Evolutionary conservation across 2,888 invertebrate genomes (phyloP), one percentile per base, ranked within the genome.

Genomic region (Apodemia hepburni): DNA sequence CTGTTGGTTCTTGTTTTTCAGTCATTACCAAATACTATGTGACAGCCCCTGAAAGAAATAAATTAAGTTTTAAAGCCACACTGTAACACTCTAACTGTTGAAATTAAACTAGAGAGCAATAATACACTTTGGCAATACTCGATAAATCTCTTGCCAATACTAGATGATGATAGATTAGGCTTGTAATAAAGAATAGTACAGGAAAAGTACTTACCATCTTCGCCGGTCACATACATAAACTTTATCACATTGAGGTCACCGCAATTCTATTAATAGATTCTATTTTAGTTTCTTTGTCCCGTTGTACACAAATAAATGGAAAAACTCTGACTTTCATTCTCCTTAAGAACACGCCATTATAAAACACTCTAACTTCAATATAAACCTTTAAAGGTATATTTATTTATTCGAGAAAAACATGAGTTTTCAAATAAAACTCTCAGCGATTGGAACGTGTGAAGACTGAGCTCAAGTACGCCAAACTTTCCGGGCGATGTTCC

Each of bases 221-320:
- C 74, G 72, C 73, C 71, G 66, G 62, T 61, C 69, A 69, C 74
- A 75, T 73, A 73, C 75, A 77, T 78, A 73, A 79, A 75, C 75
- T 79, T 76, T 75, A 76, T 76, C 75, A 72, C 76, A 83, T 79
- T 80, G 80, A 81, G 82, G 84, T 81, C 84, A 79, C 72, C 76
- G 75, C 74, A 75, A 73, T 76, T 85, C 86, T 88, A 88, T 81
- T 86, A 84, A 84, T 86, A 87, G 85, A 89, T 79, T 89, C 90
- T 91, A 91, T 91, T 89, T 87, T 74, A 66, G 80, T 78, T 76
- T 67, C 73, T 72, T 71, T 76, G 70, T 72, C 74, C 71, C 73
- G 71, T 73, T 67, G 67, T 69, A 73, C 73, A 80, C 84, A 85
- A 85, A 85, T 85, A 84, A 81, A 81, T 76, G 68, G 66, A 27